phyloP scores from a whole-genome alignment of 1,140 invertebrate genomes.

The Caenorhabditis elegans region WBcel235 BX284606.5:8442001-8442500 shows the following conservation, averaged over 20 bases:
- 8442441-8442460: not conserved
- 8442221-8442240: not conserved
- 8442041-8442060: constrained; percentile 1
- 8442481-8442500: no score
- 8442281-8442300: not conserved
- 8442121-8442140: no score
- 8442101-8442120: constrained; percentile 17
- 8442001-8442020: constrained; percentile 31
- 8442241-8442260: constrained; percentile 20
- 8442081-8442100: constrained; percentile 13
- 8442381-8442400: constrained; percentile 8
- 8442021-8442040: constrained; percentile 19
- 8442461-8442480: no score
- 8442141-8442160: no score
- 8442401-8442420: not conserved
- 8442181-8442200: not conserved
- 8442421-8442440: not conserved
- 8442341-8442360: not conserved
- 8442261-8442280: not conserved
- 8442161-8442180: not conserved
- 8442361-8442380: not conserved
- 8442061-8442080: constrained; percentile 10
- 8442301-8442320: not conserved
- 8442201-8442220: not conserved
- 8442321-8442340: constrained; percentile 22